A percentile compares a stretch with the other conserved stretches of the same genome.
These are phyloP conservation scores for Jacana jacana DNA, from an alignment of 2,113 vertebrate genomes.

Conservation along the genomic window DNA sequence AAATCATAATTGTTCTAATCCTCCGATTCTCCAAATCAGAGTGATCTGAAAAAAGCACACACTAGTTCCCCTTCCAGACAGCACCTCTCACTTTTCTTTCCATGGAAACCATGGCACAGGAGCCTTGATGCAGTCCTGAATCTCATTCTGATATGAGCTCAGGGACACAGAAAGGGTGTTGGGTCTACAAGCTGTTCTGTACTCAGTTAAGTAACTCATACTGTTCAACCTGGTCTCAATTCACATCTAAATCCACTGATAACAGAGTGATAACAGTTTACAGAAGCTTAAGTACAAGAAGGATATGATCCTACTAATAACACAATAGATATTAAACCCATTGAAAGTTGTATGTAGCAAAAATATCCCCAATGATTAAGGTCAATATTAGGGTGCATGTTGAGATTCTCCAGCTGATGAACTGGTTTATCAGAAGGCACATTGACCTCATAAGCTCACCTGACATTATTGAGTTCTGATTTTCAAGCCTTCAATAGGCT, in stretches of 20 bases:
- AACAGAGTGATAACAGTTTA: background rate
- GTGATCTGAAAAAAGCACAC: background rate
- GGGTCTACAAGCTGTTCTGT: background rate
- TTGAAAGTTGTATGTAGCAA: background rate
- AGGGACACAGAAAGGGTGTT: background rate
- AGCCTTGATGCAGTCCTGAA: background rate
- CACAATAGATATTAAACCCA: background rate
- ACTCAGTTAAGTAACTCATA: background rate
- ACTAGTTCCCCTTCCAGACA: background rate
- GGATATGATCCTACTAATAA: background rate
- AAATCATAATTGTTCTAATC: background rate
- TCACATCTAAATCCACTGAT: background rate
- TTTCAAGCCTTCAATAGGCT: slow-evolving; percentile 23
- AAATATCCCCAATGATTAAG: background rate
- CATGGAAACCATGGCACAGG: background rate
- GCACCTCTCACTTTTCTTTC: background rate
- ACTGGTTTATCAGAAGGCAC: background rate
- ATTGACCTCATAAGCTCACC: background rate
- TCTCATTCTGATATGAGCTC: background rate
- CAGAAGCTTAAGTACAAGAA: background rate
- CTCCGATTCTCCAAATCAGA: background rate
- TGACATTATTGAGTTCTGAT: slow-evolving; percentile 31
- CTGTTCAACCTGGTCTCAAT: background rate
- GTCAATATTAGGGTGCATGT: background rate
- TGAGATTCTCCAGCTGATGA: background rate